These are phyloP conservation scores for Physeter macrocephalus DNA, from an alignment of 2,113 vertebrate genomes.

Conservation along the genomic window DNA sequence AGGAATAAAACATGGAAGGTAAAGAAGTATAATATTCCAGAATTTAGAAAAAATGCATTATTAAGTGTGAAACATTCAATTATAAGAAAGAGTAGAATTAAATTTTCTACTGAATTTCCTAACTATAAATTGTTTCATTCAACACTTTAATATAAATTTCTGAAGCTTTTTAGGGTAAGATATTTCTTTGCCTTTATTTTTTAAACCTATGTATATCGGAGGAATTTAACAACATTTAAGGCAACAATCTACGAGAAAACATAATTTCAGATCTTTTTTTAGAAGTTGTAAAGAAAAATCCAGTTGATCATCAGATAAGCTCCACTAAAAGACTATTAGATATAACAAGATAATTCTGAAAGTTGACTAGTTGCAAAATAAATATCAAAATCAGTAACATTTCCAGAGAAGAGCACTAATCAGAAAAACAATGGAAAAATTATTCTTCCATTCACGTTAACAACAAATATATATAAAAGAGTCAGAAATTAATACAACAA, in stretches of 20 bases:
- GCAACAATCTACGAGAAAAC: background rate
- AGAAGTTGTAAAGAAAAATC: background rate
- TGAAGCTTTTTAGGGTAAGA: background rate
- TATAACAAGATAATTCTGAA: background rate
- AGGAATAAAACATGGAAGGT: constrained; percentile 49
- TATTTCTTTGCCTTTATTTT: background rate
- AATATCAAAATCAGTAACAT: background rate
- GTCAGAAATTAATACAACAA: background rate
- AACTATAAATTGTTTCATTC: constrained; percentile 16
- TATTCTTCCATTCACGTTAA: background rate
- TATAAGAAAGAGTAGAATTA: constrained; percentile 55
- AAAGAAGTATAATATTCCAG: constrained; percentile 51
- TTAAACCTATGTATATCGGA: background rate
- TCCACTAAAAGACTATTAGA: background rate
- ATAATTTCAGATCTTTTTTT: constrained; percentile 4
- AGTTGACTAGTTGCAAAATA: background rate
- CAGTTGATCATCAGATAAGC: background rate
- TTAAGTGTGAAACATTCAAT: constrained; percentile 65
- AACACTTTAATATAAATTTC: background rate
- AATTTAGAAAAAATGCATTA: constrained; percentile 60
- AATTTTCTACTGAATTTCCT: background rate
- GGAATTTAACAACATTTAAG: background rate
- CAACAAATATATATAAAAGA: background rate
- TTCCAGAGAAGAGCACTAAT: background rate
- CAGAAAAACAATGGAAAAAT: background rate